Evolutionary conservation across 1,140 invertebrate species (phyloP).

Genomic region (Ridgeia piscesae): DNA sequence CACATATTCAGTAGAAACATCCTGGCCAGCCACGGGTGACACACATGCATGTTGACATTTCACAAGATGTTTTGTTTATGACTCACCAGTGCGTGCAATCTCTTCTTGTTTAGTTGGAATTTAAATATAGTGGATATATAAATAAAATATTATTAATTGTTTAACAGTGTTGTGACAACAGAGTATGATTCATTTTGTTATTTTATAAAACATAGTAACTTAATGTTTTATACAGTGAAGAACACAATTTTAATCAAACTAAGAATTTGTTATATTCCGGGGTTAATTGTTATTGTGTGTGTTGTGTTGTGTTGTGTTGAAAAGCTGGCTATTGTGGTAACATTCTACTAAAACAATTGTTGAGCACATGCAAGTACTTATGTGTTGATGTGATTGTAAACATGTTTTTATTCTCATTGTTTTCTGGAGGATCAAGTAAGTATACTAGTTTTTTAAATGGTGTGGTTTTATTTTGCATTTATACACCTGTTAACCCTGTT

Average conservation of each 20-base stretch:
- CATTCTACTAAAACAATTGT: not conserved
- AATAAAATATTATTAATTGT: not conserved
- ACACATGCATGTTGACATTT: not conserved
- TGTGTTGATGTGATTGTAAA: not conserved
- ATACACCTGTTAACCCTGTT: not conserved
- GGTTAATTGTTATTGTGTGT: not conserved
- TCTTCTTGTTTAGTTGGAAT: not conserved
- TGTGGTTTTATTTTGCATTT: conserved; percentile 22
- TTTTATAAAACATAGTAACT: too few species aligned
- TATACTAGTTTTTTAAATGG: conserved; percentile 27
- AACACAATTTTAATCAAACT: too few species aligned
- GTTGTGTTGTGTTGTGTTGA: not conserved
- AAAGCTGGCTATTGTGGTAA: not conserved
- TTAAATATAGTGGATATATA: not conserved
- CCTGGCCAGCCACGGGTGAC: not conserved
- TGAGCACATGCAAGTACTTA: not conserved
- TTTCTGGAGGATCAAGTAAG: not conserved
- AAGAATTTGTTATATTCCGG: too few species aligned
- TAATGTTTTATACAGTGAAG: too few species aligned
- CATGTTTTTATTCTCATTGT: not conserved
- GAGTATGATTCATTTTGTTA: not conserved
- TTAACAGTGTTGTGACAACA: not conserved
- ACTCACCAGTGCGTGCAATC: not conserved
- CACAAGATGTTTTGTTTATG: not conserved
- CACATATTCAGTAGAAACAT: not conserved